A percentile compares a stretch with the other conserved stretches of the same genome.
These are phyloP conservation scores for Okamejei kenojei DNA, from an alignment of 2,797 vertebrate genomes.

Conservation along the genomic window DNA sequence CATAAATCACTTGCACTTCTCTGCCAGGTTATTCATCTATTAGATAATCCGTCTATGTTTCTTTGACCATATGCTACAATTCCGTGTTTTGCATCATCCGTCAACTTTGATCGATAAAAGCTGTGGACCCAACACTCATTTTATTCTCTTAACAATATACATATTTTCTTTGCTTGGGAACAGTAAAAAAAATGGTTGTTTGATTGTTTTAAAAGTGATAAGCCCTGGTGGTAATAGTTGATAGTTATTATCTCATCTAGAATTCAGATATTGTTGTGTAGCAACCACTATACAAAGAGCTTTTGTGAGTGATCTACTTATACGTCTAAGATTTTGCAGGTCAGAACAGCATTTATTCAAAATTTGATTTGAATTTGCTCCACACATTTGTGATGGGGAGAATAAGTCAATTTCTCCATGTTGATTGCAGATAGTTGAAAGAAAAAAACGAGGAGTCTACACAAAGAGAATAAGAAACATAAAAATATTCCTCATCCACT, in stretches of 20 bases:
- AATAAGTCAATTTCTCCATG: not conserved
- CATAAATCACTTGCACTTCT: too few relatives aligned
- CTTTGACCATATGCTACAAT: too few relatives aligned
- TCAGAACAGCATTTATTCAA: not conserved
- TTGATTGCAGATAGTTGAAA: not conserved
- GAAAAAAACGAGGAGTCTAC: not conserved
- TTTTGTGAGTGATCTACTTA: not conserved
- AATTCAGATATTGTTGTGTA: not conserved
- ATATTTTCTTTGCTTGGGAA: not conserved
- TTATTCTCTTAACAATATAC: not conserved
- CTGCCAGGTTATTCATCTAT: too few relatives aligned
- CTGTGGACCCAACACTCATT: too few relatives aligned
- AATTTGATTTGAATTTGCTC: not conserved
- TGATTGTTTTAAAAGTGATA: not conserved
- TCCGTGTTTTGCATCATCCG: too few relatives aligned
- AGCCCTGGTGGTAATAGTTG: not conserved
- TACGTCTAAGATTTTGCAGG: not conserved
- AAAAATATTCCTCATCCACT: not conserved
- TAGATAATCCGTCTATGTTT: too few relatives aligned
- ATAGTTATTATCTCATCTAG: not conserved
- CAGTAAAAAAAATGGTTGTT: not conserved
- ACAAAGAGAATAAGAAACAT: not conserved
- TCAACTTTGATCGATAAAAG: too few relatives aligned
- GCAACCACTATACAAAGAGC: not conserved
- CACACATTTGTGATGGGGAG: not conserved